Base-by-base conservation (phyloP, 2,797 vertebrate genomes). In the Crax fasciolata region DNA sequence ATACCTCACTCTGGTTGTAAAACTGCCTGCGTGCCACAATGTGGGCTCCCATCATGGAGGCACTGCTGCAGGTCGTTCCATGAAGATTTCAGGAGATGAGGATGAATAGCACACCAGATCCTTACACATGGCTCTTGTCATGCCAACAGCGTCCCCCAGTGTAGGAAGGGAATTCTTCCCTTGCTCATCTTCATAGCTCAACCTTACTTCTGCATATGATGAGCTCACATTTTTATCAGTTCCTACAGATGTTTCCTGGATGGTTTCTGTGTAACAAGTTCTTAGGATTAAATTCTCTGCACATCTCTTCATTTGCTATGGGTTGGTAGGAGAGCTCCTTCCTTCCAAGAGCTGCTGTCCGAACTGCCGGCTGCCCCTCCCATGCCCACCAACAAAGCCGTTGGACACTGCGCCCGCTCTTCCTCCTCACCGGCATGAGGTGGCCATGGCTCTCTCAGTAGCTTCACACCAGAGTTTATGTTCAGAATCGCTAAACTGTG, bases 361-460 rank as follows among this genome's bases (percentile, higher is more conserved):
- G 25, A 44, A 11, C 52, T 58, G 30, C 8, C 58, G 21, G 28
- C 20, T 24, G 9, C 24, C 16, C 18, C 67, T 66, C 9, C 23
- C n/a, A 32, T 13, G 21, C 35, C 78, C 32, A n/a, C 21, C 1
- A 2, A 62, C 18, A 28, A 48, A 30, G 18, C 11, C 19, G 46
- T 27, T 28, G 2, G 5, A 24, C 27, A 23, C 39, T 20, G 18
- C 2, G 0, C 13, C 25, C 23, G 30, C 41, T 76, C 44, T 79
- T 57, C 18, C 49, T 46, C 57, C 80, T 61, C 11, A 13, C 12
- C 20, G 0, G 0, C n/a, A 11, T 0, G 1, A 4, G 13, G 28
- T 3, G 0, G 15, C 49, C 71, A 28, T 32, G 54, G 35, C 11
- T 57, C 25, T 11, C 25, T 16, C 38, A 83, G 15, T 14, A 48